Percentiles rank a stretch among this genome's conserved stretches.
These are phyloP conservation scores for Nannoperca obscura DNA, from an alignment of 2,797 vertebrate genomes.

Conservation along the genomic window DNA sequence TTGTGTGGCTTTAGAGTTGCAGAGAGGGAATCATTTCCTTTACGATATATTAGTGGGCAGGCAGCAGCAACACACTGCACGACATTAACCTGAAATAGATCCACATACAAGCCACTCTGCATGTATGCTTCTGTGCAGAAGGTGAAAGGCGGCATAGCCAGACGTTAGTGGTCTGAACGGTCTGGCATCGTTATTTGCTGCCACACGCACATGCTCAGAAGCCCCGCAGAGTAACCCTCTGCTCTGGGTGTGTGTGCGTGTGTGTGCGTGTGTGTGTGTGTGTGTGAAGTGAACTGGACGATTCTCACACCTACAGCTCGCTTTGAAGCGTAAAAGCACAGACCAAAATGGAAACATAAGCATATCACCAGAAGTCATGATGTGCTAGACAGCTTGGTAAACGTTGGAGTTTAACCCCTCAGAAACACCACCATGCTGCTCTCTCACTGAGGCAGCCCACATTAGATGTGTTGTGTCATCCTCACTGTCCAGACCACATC, in stretches of 20 bases:
- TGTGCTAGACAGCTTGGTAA: neutral
- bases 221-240: too few relatives aligned
- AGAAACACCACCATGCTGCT: neutral
- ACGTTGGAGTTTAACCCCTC: neutral
- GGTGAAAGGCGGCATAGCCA: too few relatives aligned
- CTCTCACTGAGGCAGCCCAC: neutral
- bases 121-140: neutral
- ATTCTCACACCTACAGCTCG: neutral
- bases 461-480: neutral
- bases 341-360: constrained; percentile 8
- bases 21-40: too few relatives aligned
- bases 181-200: neutral
- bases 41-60: too few relatives aligned
- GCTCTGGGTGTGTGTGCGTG: too few relatives aligned
- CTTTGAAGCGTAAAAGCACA: neutral
- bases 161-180: too few relatives aligned
- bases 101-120: too few relatives aligned
- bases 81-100: too few relatives aligned
- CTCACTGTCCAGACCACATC: neutral
- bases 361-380: neutral
- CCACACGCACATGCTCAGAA: neutral
- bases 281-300: too few relatives aligned
- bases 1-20: too few relatives aligned
- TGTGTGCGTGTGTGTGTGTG: too few relatives aligned
- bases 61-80: too few relatives aligned